phyloP scores from a whole-genome alignment of 1,140 invertebrate species.

The Drosophila busckii region DNA sequence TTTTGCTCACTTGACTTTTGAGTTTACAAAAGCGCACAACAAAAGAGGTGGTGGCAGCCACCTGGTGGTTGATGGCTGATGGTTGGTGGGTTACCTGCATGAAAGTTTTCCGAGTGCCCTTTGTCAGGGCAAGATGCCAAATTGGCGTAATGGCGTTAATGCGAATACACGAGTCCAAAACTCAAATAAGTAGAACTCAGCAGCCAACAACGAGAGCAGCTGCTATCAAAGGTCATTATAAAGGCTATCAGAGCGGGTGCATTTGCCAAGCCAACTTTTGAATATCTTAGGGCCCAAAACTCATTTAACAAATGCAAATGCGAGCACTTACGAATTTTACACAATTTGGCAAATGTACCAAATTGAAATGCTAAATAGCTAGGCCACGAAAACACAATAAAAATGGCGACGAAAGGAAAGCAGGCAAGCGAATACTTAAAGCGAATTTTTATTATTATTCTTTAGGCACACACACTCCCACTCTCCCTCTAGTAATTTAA shows the following conservation, averaged over 20 bases:
- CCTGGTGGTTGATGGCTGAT: background rate
- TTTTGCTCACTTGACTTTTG: conserved; percentile 69
- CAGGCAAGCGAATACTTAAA: too few species aligned
- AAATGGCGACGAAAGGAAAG: too few species aligned
- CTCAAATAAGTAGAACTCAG: conserved; percentile 42
- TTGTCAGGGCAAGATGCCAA: conserved; percentile 63
- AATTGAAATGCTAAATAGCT: conserved; percentile 8
- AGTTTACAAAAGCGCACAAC: conserved; percentile 21
- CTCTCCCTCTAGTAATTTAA: too few species aligned
- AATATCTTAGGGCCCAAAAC: conserved; percentile 9
- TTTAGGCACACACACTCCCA: too few species aligned
- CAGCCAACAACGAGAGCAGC: conserved; percentile 26
- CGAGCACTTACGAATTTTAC: conserved; percentile 50
- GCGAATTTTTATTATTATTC: too few species aligned
- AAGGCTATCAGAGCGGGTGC: conserved; percentile 31
- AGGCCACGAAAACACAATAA: too few species aligned
- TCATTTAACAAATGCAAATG: conserved; percentile 48
- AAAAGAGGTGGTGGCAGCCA: conserved; percentile 8
- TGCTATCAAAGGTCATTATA: conserved; percentile 58
- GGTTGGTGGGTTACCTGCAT: conserved; percentile 48
- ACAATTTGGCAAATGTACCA: conserved; percentile 43
- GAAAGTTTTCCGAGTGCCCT: conserved; percentile 47
- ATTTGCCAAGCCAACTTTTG: conserved; percentile 36
- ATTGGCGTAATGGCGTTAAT: conserved; percentile 76
- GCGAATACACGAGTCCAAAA: conserved; percentile 69